A percentile compares a stretch with the other conserved stretches of the same genome.
Conservation (phyloP, 1,140 invertebrate genomes). For the Delia radicum region DNA sequence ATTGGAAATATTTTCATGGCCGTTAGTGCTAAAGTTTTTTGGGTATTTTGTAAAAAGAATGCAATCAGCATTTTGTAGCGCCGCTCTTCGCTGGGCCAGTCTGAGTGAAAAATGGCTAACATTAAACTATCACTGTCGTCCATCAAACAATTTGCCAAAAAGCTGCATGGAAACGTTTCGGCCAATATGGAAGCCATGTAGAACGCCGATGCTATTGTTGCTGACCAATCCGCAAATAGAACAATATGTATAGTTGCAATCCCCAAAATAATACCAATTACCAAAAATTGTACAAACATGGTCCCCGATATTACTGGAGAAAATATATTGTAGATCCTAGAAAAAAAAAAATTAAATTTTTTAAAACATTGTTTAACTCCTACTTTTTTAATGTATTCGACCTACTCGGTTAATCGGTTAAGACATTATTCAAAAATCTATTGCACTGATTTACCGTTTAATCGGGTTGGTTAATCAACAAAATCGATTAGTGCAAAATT, state of each 20-base stretch:
- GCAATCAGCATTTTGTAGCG: slow-evolving; percentile 34
- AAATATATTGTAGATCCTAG: slow-evolving; percentile 21
- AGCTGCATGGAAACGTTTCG: slow-evolving; percentile 37
- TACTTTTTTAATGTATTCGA: no score
- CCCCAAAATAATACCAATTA: slow-evolving; percentile 37
- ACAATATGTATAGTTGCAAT: slow-evolving; percentile 39
- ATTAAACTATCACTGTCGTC: slow-evolving; percentile 33
- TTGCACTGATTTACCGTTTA: no score
- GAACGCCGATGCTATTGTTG: slow-evolving; percentile 32
- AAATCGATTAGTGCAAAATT: no score
- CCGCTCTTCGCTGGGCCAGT: slow-evolving; percentile 33
- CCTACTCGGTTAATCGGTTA: no score
- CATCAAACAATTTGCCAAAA: slow-evolving; percentile 35
- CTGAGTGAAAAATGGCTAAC: slow-evolving; percentile 35
- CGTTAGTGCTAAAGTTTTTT: slow-evolving; percentile 29
- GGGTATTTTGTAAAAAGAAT: slow-evolving; percentile 38
- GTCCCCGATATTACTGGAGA: slow-evolving; percentile 38
- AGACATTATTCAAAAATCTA: no score
- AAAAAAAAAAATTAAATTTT: not conserved
- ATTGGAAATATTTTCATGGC: not conserved
- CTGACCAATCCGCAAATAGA: slow-evolving; percentile 36
- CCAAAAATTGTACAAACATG: slow-evolving; percentile 40
- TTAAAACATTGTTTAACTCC: no score
- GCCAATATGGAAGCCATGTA: slow-evolving; percentile 36
- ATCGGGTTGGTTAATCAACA: no score